Percentiles rank a stretch among this genome's conserved stretches.
Evolutionary conservation across 2,797 vertebrate species (phyloP).

Genomic region (Falco concolor): DNA sequence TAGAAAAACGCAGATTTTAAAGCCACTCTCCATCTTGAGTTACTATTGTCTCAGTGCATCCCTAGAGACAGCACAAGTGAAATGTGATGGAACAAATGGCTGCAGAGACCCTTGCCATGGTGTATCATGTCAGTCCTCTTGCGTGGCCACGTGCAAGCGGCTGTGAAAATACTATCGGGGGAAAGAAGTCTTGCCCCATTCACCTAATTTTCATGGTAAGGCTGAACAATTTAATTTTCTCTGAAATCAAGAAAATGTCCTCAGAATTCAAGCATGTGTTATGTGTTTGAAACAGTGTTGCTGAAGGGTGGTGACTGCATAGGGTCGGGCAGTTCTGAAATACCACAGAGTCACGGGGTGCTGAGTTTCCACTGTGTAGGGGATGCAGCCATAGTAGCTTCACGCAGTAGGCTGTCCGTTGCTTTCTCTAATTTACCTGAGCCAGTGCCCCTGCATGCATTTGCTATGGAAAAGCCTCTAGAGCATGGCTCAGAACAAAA

Average conservation of each 20-base stretch:
- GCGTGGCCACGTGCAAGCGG: rapidly evolving
- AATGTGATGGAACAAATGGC: background rate
- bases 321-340: background rate
- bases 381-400: rapidly evolving
- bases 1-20: background rate
- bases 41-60: background rate
- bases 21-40: background rate
- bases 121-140: background rate
- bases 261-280: background rate
- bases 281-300: background rate
- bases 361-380: background rate
- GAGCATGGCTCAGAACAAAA: background rate
- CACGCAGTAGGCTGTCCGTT: background rate
- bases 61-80: background rate
- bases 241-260: background rate
- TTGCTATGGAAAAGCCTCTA: background rate
- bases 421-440: background rate
- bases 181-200: background rate
- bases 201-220: background rate
- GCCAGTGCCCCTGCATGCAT: rapidly evolving
- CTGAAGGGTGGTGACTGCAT: background rate
- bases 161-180: background rate
- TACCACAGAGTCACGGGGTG: rapidly evolving
- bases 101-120: background rate
- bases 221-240: background rate